Conservation (phyloP, 2,797 vertebrate genomes). For the Kryptolebias ocellatus region DNA sequence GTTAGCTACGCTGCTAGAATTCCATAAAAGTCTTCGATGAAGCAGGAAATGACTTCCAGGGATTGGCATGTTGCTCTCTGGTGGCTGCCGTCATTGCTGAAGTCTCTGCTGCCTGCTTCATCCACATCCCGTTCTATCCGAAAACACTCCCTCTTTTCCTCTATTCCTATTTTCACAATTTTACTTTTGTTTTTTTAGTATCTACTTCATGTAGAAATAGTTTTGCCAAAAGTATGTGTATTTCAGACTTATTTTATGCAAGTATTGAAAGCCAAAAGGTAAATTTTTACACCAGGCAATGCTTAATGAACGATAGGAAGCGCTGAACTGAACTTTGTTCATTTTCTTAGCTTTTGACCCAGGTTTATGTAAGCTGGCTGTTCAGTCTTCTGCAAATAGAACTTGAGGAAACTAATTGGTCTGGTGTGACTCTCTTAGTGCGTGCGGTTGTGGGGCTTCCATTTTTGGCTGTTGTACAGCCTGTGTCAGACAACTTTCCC, state of each 20-base stretch:
- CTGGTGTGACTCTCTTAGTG: slow-evolving; percentile 46
- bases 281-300: not conserved
- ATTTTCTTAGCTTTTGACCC: slow-evolving; percentile 28
- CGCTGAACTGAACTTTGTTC: slow-evolving; percentile 19
- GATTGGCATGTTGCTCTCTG: slow-evolving; percentile 83
- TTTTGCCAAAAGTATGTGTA: slow-evolving; percentile 22
- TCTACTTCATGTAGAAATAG: slow-evolving; percentile 19
- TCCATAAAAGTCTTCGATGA: slow-evolving; percentile 84
- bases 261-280: not conserved
- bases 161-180: not conserved
- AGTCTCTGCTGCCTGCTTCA: slow-evolving; percentile 68
- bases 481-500: slow-evolving; percentile 49
- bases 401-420: slow-evolving; percentile 51
- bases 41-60: slow-evolving; percentile 86
- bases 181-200: slow-evolving; percentile 1
- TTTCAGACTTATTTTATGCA: slow-evolving; percentile 3
- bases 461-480: slow-evolving; percentile 39
- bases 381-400: slow-evolving; percentile 64
- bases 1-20: slow-evolving; percentile 73
- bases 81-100: slow-evolving; percentile 77
- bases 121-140: slow-evolving; percentile 18
- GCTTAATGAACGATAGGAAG: slow-evolving; percentile 13
- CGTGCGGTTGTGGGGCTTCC: slow-evolving; percentile 46
- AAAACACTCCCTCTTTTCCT: slow-evolving; percentile 32
- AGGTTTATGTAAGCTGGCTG: slow-evolving; percentile 27